phyloP scores from a whole-genome alignment of 2,113 vertebrate species.

The Meriones unguiculatus region DNA sequence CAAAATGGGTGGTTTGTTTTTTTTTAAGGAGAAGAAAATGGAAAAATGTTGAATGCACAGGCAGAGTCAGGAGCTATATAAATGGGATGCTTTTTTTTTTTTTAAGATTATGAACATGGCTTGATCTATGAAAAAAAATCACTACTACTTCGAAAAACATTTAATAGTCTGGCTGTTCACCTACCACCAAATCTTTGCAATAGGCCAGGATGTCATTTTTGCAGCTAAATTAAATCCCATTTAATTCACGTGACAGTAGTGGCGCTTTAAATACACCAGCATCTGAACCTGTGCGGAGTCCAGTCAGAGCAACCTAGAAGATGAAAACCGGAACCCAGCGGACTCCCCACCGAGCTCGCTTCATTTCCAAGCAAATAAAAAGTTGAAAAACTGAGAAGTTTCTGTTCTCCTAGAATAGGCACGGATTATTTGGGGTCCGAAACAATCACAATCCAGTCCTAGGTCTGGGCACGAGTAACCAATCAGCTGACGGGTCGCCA shows the following conservation, averaged over 20 bases:
- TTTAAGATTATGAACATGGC: background rate
- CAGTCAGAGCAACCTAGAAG: background rate
- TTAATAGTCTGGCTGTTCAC: background rate
- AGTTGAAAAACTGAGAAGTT: background rate
- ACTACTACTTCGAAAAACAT: background rate
- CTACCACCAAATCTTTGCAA: background rate
- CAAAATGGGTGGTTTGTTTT: background rate
- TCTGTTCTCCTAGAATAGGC: background rate
- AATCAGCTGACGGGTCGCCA: constrained; percentile 70
- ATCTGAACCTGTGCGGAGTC: background rate
- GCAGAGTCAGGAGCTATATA: background rate
- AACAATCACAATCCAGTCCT: constrained; percentile 16
- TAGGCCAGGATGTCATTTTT: background rate
- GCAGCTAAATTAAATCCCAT: constrained; percentile 15
- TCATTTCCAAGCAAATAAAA: constrained; percentile 18
- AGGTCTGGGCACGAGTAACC: constrained; percentile 41
- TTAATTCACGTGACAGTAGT: background rate
- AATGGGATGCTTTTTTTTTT: background rate
- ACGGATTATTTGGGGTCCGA: background rate
- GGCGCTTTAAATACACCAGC: constrained; percentile 14
- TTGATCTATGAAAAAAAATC: background rate
- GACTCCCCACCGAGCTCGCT: constrained; percentile 12
- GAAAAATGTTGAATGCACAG: background rate
- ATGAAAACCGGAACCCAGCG: background rate
- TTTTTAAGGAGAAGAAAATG: background rate